A percentile compares a stretch with the other conserved stretches of the same genome.
phyloP scores from a whole-genome alignment of 2,113 vertebrate species.

The Pelecanus crispus region DNA sequence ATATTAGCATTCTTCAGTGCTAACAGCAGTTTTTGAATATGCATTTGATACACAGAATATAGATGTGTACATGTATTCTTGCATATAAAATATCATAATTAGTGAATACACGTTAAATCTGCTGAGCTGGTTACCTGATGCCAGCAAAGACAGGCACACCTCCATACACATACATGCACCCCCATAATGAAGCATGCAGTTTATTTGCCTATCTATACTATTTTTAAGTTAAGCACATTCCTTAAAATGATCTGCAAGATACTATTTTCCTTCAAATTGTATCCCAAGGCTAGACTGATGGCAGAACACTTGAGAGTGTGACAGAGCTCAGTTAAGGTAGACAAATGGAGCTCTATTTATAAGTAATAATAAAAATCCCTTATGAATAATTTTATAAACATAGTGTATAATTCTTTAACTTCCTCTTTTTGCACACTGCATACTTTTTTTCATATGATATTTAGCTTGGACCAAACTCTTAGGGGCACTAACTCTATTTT shows the following conservation, averaged over 20 bases:
- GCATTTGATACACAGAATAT: background rate
- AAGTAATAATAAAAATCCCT: background rate
- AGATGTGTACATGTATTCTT: background rate
- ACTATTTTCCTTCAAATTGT: background rate
- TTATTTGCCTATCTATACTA: background rate
- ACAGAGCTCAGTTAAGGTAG: background rate
- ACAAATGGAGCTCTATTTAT: background rate
- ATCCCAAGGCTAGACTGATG: background rate
- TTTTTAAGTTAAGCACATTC: background rate
- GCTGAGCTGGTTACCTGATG: background rate
- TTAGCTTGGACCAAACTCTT: background rate
- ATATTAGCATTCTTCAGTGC: background rate
- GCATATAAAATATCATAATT: background rate
- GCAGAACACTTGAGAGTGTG: background rate
- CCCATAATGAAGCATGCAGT: background rate
- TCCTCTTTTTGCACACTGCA: background rate
- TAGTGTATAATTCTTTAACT: background rate
- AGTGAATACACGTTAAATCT: background rate
- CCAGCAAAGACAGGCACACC: rapidly evolving
- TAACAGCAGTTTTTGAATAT: background rate
- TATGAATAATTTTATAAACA: background rate
- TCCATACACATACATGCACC: no score
- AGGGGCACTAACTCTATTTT: background rate
- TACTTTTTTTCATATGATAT: background rate
- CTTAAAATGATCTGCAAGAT: background rate